Base-by-base conservation (phyloP, 1,140 invertebrate species). In the Tetramorium alpestre region DNA sequence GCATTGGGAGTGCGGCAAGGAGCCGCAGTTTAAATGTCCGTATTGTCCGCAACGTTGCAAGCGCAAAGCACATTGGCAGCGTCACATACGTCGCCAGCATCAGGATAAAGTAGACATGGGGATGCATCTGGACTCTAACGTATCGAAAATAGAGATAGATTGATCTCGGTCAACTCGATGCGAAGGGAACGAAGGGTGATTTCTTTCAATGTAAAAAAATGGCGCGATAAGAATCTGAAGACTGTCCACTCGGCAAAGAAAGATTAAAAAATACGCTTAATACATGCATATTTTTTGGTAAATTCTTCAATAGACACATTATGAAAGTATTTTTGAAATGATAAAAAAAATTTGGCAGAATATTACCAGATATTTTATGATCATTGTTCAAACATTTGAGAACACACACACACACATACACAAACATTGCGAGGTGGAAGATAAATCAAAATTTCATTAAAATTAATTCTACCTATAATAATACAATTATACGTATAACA, bases 1-100 rank as follows among this genome's bases (percentile, higher is more conserved):
- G 87, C 96, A 96, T 13, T 97, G 97, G 93, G 97, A 97, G 91
- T 97, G 97, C 92, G 96, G 96, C 70, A 96, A 97, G 47, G 96
- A 96, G 84, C 97, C 97, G 18, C 96, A 96, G 47, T 97, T 97
- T 88, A 96, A 96, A 25, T 97, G 97, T 90, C 96, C 96, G 10
- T 96, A 97, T 88, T 97, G 97, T 92, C 96, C 96, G 0, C 96
- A 96, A 75, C 95, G 95, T 47, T 96, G 96, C 91, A 96, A 96
- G 87, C 94, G 96, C 28, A 96, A 96, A 89, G 96, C 95, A 2
- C 96, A 97, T 73, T 96, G 96, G 92, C 92, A 96, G 18, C 92
- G 96, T n/a, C 96, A 97, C 90, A 96, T 97, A 54, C 93, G 95
- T 56, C 94, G 96, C 2, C 96, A 96, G 70, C 96, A 97, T 82